These are phyloP conservation scores for Osmoderma eremita DNA, from an alignment of 2,888 invertebrate species.

Conservation along the genomic window DNA sequence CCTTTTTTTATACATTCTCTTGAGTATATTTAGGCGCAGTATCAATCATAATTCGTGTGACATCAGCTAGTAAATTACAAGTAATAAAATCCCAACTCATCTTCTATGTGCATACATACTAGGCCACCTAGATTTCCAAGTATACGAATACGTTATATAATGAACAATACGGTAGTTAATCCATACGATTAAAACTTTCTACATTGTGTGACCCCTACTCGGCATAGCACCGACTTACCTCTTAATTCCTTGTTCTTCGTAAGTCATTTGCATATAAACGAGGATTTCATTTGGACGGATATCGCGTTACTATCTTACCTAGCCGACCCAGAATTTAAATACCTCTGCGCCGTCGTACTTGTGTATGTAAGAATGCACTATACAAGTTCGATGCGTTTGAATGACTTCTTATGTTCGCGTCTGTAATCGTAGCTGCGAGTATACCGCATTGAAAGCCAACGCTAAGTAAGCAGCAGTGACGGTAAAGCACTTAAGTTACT, in stretches of 20 bases:
- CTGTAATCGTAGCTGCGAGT: conserved; percentile 6
- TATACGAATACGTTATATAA: conserved; percentile 4
- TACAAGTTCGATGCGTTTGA: conserved; percentile 16
- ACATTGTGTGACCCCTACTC: conserved; percentile 27
- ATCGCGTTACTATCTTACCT: conserved; percentile 17
- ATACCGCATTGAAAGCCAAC: conserved; percentile 29
- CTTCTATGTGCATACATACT: neutral
- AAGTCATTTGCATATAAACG: conserved; percentile 35
- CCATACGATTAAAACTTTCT: conserved; percentile 29
- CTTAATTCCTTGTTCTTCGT: conserved; percentile 31
- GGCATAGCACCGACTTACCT: conserved; percentile 13
- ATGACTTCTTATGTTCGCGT: neutral
- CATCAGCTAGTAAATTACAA: too few species aligned
- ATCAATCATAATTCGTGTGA: too few species aligned
- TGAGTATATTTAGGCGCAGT: too few species aligned
- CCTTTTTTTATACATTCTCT: too few species aligned
- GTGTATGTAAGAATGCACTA: neutral
- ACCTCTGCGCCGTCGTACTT: neutral
- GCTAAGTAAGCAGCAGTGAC: conserved; percentile 13
- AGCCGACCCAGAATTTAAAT: conserved; percentile 30
- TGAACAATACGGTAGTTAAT: conserved; percentile 27
- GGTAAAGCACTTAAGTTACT: conserved; percentile 30
- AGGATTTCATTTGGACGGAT: conserved; percentile 35
- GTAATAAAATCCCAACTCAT: too few species aligned
- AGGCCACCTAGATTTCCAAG: neutral